phyloP scores from a whole-genome alignment of 2,113 vertebrate species.

The Paralichthys olivaceus region DNA sequence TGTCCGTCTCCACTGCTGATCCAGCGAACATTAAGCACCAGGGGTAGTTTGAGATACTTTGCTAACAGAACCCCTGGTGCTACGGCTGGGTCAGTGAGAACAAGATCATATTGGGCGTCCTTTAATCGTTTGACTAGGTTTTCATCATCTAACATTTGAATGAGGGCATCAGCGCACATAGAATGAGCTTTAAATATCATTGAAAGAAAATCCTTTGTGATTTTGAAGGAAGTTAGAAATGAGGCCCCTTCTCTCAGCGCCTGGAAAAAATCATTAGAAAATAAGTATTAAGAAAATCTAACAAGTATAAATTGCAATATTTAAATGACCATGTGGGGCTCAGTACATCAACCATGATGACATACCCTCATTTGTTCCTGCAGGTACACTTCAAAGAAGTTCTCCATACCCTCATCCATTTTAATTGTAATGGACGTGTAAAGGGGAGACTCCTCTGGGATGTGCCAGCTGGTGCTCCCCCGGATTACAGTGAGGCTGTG shows the following conservation, averaged over 20 bases:
- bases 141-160: conserved; percentile 52
- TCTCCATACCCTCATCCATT: fast-evolving
- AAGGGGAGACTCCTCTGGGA: conserved; percentile 68
- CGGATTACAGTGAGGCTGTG: conserved; percentile 82
- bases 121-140: conserved; percentile 41
- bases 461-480: conserved; percentile 72
- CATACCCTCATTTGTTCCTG: conserved; percentile 49
- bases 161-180: conserved; percentile 29
- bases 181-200: conserved; percentile 27
- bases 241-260: conserved; percentile 29
- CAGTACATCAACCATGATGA: neutral
- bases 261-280: conserved; percentile 37
- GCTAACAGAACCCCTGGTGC: conserved; percentile 70
- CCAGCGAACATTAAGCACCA: conserved; percentile 82
- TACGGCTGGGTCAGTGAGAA: conserved; percentile 78
- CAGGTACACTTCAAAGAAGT: conserved; percentile 69
- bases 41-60: conserved; percentile 78
- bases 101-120: conserved; percentile 74
- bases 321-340: neutral
- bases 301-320: neutral
- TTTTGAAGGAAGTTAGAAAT: conserved; percentile 56
- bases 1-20: conserved; percentile 77
- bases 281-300: neutral
- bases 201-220: conserved; percentile 24
- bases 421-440: conserved; percentile 56